phyloP scores from a whole-genome alignment of 2,888 invertebrate genomes.

The Eueremaeus valkanovi region DNA sequence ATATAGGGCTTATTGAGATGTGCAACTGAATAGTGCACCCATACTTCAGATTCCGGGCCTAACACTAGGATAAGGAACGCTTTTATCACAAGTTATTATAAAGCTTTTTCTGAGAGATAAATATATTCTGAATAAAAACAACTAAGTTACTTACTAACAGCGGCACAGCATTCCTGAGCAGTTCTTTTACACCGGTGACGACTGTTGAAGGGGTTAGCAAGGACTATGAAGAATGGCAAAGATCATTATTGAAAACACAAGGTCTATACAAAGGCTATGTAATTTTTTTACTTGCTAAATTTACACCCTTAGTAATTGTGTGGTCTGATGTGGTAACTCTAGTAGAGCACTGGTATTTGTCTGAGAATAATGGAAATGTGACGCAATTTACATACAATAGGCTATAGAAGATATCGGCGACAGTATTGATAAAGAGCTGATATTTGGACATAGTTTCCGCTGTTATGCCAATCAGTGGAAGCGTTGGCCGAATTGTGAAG shows the following conservation, averaged over 20 bases:
- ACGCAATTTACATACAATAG: too few relatives aligned
- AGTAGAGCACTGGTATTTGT: too few relatives aligned
- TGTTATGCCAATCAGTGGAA: too few relatives aligned
- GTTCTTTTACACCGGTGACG: background rate
- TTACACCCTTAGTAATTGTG: too few relatives aligned
- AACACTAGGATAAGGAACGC: background rate
- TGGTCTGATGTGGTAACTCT: too few relatives aligned
- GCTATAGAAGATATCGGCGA: too few relatives aligned
- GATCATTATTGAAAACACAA: background rate
- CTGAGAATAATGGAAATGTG: too few relatives aligned
- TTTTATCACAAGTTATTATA: background rate
- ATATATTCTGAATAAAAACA: background rate
- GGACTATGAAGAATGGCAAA: background rate
- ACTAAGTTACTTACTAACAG: background rate
- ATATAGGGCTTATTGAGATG: background rate
- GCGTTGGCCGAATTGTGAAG: too few relatives aligned
- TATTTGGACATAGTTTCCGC: too few relatives aligned
- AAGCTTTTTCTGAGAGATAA: background rate
- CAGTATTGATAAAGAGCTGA: too few relatives aligned
- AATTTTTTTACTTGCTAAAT: too few relatives aligned
- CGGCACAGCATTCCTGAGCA: background rate
- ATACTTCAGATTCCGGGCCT: constrained; percentile 1
- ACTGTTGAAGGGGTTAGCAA: background rate
- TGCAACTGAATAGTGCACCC: background rate
- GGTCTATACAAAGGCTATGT: background rate